phyloP scores from a whole-genome alignment of 2,888 invertebrate genomes.

The Apodemia hepburni region DNA sequence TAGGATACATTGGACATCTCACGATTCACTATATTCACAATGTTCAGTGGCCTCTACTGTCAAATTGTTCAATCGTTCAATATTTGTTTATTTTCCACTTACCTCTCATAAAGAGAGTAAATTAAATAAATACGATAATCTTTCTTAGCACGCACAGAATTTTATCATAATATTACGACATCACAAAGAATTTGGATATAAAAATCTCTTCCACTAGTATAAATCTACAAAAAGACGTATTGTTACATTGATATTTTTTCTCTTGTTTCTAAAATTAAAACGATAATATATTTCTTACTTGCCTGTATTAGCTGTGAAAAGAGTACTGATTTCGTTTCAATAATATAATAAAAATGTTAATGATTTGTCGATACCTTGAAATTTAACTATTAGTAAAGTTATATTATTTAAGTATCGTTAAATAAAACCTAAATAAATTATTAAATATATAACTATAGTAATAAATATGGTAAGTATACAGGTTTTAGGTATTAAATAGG shows the following conservation, averaged over 20 bases:
- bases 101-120: slow-evolving; percentile 69
- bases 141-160: slow-evolving; percentile 68
- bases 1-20: slow-evolving; percentile 80
- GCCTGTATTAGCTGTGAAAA: slow-evolving; percentile 37
- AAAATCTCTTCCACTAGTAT: slow-evolving; percentile 74
- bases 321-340: not conserved
- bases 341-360: not conserved
- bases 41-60: slow-evolving; percentile 60
- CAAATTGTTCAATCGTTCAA: slow-evolving; percentile 45
- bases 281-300: slow-evolving; percentile 40
- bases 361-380: not conserved
- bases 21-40: slow-evolving; percentile 66
- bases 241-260: slow-evolving; percentile 71
- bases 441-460: too few relatives aligned
- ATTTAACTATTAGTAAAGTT: not conserved
- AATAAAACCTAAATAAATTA: too few relatives aligned
- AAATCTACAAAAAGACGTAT: slow-evolving; percentile 75
- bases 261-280: slow-evolving; percentile 75
- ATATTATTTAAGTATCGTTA: too few relatives aligned
- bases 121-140: slow-evolving; percentile 47
- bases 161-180: slow-evolving; percentile 67
- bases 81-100: slow-evolving; percentile 45
- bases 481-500: too few relatives aligned
- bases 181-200: slow-evolving; percentile 79
- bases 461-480: too few relatives aligned